Conservation (phyloP, 2,888 invertebrate species). For the Drosophila maculinotata region DNA sequence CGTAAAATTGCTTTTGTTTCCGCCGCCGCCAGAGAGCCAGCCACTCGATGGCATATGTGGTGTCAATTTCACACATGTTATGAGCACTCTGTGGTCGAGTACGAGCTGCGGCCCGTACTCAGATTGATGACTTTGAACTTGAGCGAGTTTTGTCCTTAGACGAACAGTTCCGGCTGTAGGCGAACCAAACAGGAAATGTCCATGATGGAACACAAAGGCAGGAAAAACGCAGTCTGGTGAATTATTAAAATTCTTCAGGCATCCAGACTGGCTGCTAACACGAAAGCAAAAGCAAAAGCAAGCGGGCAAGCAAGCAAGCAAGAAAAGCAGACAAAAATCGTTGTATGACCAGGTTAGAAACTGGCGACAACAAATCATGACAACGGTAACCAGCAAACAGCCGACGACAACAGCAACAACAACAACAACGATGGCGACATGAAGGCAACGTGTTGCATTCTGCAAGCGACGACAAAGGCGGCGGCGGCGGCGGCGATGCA, state of each 20-base stretch:
- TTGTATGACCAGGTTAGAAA: conserved; percentile 53
- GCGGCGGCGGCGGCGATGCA: conserved; percentile 42
- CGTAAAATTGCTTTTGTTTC: conserved; percentile 74
- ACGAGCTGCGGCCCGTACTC: conserved; percentile 38
- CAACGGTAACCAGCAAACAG: conserved; percentile 68
- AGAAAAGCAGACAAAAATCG: conserved; percentile 57
- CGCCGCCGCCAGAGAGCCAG: conserved; percentile 55
- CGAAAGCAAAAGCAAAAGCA: conserved; percentile 56
- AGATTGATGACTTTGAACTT: conserved; percentile 65
- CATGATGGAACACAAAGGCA: conserved; percentile 15
- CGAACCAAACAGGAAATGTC: conserved; percentile 50
- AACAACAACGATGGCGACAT: conserved; percentile 36
- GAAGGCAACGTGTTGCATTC: conserved; percentile 42
- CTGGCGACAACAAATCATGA: conserved; percentile 75
- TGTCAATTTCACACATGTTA: conserved; percentile 83
- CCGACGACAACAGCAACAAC: conserved; percentile 42
- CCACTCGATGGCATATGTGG: conserved; percentile 60
- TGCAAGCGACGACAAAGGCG: conserved; percentile 17
- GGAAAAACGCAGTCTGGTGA: conserved; percentile 25
- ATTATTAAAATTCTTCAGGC: conserved; percentile 70
- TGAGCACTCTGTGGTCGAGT: conserved; percentile 63
- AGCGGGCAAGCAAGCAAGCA: conserved; percentile 3
- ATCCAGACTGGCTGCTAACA: conserved; percentile 30
- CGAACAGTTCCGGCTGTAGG: conserved; percentile 59
- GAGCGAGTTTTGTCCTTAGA: conserved; percentile 43